These are phyloP conservation scores for Drosophila affinis DNA, from an alignment of 2,888 invertebrate species.

Conservation along the genomic window DNA sequence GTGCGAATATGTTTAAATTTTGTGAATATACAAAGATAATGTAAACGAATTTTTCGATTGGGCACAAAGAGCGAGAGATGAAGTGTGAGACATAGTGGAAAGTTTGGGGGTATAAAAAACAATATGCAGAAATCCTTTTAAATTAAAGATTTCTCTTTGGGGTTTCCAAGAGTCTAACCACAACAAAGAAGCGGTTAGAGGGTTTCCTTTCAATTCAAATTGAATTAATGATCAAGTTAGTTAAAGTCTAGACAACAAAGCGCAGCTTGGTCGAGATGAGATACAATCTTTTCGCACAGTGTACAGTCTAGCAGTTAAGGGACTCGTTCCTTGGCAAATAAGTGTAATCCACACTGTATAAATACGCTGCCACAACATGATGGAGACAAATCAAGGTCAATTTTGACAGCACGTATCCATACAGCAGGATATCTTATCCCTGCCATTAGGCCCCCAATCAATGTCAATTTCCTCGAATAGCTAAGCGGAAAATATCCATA, in stretches of 20 bases:
- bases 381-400: conserved; percentile 9
- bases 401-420: conserved; percentile 3
- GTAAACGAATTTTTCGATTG: conserved; percentile 11
- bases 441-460: conserved; percentile 11
- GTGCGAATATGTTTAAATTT: conserved; percentile 15
- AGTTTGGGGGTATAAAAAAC: not conserved
- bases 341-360: not conserved
- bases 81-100: not conserved
- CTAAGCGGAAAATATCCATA: conserved; percentile 35
- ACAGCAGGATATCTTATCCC: not conserved
- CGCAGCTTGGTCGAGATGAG: not conserved
- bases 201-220: not conserved
- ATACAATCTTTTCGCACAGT: not conserved
- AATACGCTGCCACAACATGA: not conserved
- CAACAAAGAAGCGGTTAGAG: not conserved
- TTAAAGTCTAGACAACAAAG: not conserved
- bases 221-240: not conserved
- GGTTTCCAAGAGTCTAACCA: no score
- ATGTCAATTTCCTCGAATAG: conserved; percentile 23
- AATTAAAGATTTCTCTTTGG: not conserved
- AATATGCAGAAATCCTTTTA: not conserved
- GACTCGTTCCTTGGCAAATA: not conserved
- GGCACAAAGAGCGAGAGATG: not conserved
- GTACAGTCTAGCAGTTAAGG: not conserved
- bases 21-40: conserved; percentile 3